Percentiles rank a stretch among this genome's conserved stretches.
Conservation (phyloP, 2,113 vertebrate genomes). For the Microtus montanus region DNA sequence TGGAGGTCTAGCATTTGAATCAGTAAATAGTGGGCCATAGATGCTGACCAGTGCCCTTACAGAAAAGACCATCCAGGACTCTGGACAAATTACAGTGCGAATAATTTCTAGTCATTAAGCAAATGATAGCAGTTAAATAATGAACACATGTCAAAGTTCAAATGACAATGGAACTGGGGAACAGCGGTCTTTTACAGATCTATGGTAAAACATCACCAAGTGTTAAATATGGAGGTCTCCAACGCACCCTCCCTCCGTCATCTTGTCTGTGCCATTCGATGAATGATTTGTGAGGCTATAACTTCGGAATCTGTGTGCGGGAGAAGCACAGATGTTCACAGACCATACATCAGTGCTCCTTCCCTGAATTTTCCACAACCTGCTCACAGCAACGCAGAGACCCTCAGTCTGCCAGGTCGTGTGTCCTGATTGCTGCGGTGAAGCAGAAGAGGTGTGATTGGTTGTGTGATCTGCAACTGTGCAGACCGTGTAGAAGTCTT, state of each 20-base stretch:
- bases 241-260: not conserved
- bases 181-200: not conserved
- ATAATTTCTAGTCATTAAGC: not conserved
- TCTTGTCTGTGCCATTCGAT: not conserved
- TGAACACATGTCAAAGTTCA: not conserved
- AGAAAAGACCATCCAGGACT: not conserved
- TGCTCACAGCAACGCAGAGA: not conserved
- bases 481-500: not conserved
- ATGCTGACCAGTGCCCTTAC: not conserved
- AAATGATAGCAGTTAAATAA: not conserved
- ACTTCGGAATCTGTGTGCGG: slow-evolving; percentile 21
- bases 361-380: not conserved
- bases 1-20: slow-evolving; percentile 7
- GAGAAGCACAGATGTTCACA: slow-evolving; percentile 10
- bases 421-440: not conserved
- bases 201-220: not conserved
- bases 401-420: not conserved
- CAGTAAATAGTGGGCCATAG: not conserved
- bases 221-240: not conserved
- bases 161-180: not conserved
- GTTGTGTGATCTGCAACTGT: not conserved
- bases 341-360: not conserved
- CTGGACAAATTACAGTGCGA: not conserved
- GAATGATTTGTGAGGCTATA: slow-evolving; percentile 18
- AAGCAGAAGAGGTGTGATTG: not conserved